Evolutionary conservation across 2,113 vertebrate genomes (phyloP), one percentile per base, ranked within the genome.

Genomic region (Fregata magnificens): DNA sequence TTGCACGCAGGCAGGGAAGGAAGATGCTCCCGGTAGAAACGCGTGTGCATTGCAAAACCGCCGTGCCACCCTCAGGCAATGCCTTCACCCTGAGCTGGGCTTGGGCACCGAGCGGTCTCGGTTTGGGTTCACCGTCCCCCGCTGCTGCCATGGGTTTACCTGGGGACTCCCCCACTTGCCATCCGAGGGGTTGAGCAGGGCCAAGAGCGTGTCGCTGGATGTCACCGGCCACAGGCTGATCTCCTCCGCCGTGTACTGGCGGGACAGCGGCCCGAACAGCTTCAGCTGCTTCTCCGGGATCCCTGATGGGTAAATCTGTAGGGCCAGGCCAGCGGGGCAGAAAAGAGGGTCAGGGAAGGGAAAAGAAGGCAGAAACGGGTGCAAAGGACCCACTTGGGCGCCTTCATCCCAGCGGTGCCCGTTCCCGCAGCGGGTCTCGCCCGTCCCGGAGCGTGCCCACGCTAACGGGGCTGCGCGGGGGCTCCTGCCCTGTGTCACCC

Each of bases 271-370:
- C 49, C 97, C 53, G 7, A 98, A 52, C 28, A 73, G 36, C 55
- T 10, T 61, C 73, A 98, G 95, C 83, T 97, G 95, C 52, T 95
- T 34, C n/a, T 98, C 98, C 0, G 98, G 98, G 26, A 98, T 31
- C 15, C 95, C 97, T 0, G 0, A 5, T 0, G 97, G 96, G 86
- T 97, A 98, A 42, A 83, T 10, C 98, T 98, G 93, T 2, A 50
- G 71, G 34, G 16, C 11, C 1, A 7, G 17, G 32, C 14, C 45
- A 32, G 5, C 1, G 16, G 32, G 18, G 61, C 36, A 50, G 59
- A 45, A 17, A 55, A 26, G 8, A 66, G 49, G 22, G 18, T 17
- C 19, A 62, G 47, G n/a, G 22, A 50, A 74, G 13, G 70, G 62
- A 20, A 45, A 86, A 58, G 0, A 11, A 4, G 15, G 40, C 28